phyloP scores from a whole-genome alignment of 2,888 invertebrate genomes.

The Blastobasis adustella region DNA sequence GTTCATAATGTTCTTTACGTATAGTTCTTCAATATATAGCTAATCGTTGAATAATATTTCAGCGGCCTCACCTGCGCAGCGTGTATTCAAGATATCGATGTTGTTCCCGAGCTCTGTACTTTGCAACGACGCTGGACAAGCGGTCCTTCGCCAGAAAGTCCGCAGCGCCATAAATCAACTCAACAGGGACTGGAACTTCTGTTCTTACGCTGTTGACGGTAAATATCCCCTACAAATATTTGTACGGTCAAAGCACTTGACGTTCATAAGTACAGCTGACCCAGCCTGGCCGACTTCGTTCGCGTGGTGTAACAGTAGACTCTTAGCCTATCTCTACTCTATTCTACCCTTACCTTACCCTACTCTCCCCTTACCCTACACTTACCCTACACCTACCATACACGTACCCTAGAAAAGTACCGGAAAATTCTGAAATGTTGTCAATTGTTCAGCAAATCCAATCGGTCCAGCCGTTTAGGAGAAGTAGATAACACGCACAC shows the following conservation, averaged over 20 bases:
- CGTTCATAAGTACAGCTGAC: no score
- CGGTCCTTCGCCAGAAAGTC: constrained; percentile 91
- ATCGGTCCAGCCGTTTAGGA: no score
- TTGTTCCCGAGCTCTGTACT: constrained; percentile 97
- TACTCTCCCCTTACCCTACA: no score
- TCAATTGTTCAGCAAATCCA: no score
- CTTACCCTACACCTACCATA: no score
- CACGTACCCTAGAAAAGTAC: no score
- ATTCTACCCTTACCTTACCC: no score
- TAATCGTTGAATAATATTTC: constrained; percentile 17
- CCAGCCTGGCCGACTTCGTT: no score
- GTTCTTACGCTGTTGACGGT: constrained; percentile 92
- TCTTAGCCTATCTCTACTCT: no score
- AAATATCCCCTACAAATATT: constrained; percentile 5
- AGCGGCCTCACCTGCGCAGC: constrained; percentile 93
- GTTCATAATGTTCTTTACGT: background rate
- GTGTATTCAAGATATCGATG: constrained; percentile 95
- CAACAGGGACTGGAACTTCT: constrained; percentile 98
- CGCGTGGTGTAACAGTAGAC: no score
- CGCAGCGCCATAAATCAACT: constrained; percentile 91
- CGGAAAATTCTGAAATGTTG: no score
- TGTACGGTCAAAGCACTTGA: background rate
- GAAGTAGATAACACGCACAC: no score
- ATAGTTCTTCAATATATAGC: background rate
- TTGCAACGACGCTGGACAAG: constrained; percentile 96